Evolutionary conservation across 1,140 invertebrate species (phyloP).

Genomic region (Brachionus calyciflorus): DNA sequence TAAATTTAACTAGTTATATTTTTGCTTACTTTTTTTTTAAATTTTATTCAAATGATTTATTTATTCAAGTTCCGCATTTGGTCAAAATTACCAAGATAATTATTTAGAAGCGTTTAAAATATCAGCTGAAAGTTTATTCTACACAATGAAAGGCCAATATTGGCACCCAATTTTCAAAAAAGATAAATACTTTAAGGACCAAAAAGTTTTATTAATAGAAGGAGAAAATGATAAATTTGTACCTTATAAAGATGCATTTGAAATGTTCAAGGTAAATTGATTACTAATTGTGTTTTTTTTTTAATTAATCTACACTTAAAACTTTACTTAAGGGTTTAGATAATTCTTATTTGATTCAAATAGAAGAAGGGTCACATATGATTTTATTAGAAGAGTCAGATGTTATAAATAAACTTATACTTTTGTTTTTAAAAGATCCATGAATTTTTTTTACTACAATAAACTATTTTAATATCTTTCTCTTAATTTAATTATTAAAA

Average conservation of each 20-base stretch:
- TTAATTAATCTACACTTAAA: too few relatives aligned
- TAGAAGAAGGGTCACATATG: constrained; percentile 23
- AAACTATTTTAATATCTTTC: background rate
- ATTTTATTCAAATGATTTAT: constrained; percentile 45
- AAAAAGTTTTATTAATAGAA: constrained; percentile 71
- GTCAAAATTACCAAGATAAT: constrained; percentile 48
- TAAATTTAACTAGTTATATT: too few relatives aligned
- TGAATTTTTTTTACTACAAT: background rate
- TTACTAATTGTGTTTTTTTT: constrained; percentile 29
- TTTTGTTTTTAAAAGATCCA: constrained; percentile 23
- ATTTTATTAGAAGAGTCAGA: constrained; percentile 15
- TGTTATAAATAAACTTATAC: constrained; percentile 7
- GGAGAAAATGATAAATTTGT: constrained; percentile 70
- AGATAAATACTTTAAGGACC: constrained; percentile 67
- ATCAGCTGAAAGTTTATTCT: constrained; percentile 66
- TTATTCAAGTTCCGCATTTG: constrained; percentile 49
- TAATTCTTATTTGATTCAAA: background rate
- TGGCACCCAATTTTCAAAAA: constrained; percentile 70
- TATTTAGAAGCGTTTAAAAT: constrained; percentile 62
- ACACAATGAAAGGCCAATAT: constrained; percentile 66
- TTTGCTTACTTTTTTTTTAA: background rate
- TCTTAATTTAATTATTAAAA: background rate
- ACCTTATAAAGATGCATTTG: constrained; percentile 70
- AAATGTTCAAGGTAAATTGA: constrained; percentile 69
- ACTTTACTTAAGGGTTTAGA: background rate